phyloP scores from a whole-genome alignment of 2,797 vertebrate genomes.

The Anguilla anguilla region DNA sequence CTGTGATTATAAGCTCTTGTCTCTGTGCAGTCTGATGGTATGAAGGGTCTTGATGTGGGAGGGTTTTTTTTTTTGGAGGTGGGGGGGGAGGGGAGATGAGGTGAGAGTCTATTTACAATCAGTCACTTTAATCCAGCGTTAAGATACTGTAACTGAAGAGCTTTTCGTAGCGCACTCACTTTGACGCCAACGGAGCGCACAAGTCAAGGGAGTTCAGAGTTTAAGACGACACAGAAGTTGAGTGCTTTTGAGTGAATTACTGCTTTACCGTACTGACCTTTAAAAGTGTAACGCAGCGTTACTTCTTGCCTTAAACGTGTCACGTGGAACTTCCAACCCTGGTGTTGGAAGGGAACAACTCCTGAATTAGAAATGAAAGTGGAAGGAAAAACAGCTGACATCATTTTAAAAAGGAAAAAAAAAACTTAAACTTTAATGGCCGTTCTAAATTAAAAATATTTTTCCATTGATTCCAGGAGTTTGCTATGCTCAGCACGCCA shows the following conservation, averaged over 20 bases:
- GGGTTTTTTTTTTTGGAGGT: not conserved
- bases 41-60: not conserved
- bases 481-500: constrained; percentile 27
- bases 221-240: not conserved
- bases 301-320: not conserved
- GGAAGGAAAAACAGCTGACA: not conserved
- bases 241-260: not conserved
- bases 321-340: not conserved
- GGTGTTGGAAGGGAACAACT: not conserved
- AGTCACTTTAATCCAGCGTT: constrained; percentile 9
- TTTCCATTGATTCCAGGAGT: constrained; percentile 22
- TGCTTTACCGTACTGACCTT: not conserved
- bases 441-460: constrained; percentile 35
- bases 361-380: constrained; percentile 1
- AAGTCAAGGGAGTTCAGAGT: not conserved
- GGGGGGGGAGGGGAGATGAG: not conserved
- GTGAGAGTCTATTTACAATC: not conserved
- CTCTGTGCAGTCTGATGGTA: not conserved
- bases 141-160: not conserved
- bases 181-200: not conserved
- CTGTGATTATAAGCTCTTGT: not conserved
- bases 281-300: not conserved
- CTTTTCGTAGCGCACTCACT: not conserved
- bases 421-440: constrained; percentile 14
- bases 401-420: not conserved